Base-by-base conservation (phyloP, 37 sponge, comb jelly and placozoan genomes). In the Geodia barretti region DNA sequence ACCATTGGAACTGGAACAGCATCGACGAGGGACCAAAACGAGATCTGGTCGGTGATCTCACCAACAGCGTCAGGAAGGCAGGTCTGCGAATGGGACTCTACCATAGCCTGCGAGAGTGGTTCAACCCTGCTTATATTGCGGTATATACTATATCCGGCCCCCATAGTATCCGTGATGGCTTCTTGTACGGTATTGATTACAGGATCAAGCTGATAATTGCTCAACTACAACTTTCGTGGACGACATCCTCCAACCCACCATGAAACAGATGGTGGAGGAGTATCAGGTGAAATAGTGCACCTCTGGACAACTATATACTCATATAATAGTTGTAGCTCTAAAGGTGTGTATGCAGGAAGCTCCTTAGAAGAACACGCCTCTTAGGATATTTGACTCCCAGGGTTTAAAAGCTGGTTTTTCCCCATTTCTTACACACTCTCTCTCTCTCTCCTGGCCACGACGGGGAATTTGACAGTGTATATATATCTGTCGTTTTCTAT, bases 1-100 rank as follows among this genome's bases (percentile, higher is more conserved):
- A 92, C 58, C 90, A 88, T 68, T 93, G 86, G 87, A 93, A 89
- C 76, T 93, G 93, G 93, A 89, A 93, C 87, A 93, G 93, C 61
- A 67, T 86, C 38, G 86, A 89, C 73, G 61, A 77, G 30, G 93
- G 93, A 35, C 93, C 93, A 40, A 71, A 87, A 11, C 68, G 76
- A 23, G 93, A 93, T 38, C 81, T 93, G 7, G 86, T 88, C 25
- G 89, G 82, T 20, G 64, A 88, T 21, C 79, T 93, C n/a, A 83
- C 90, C 29, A 21, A 58, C 58, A 92, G 93, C 70, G 89, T 92
- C 28, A 54, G 84, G 41, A 64, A 69, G 28, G 74, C 79, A 4
- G 93, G 93, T 3, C 76, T 92, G 5, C 61, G 67, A 35, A 88
- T 92, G 89, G 94, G 94, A 5, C 80, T 90, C 11, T 93, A 93